Base-by-base conservation (phyloP, 2,797 vertebrate species). In the Gymnocypris eckloni region DNA sequence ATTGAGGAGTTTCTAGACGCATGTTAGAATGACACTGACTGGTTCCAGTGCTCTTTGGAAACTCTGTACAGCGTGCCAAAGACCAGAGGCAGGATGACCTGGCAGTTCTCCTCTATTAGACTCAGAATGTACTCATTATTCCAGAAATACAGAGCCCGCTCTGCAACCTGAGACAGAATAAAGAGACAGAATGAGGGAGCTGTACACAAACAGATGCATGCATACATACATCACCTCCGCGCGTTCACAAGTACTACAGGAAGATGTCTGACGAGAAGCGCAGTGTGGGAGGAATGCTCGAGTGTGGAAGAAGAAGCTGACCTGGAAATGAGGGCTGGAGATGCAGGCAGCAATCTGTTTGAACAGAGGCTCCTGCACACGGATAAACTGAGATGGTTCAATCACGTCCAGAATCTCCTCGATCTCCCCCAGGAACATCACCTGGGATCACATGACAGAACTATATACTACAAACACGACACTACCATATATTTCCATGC, bases 11-110 rank as follows among this genome's bases (percentile, higher is more conserved):
- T 81, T 80, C 18, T 73, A 72, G 22, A 50, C 12, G 67, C 71
- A 25, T 64, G 25, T 54, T n/a, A 50, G 56, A 78, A 79, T 75
- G 87, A 20, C 83, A 95, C 97, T 97, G 88, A 98, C 97, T 97
- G 97, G 92, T 98, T 98, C 97, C 97, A 98, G 94, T 98, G 97
- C 92, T 98, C 97, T 93, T 98, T 98, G 91, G 97, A 98, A 90
- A 98, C 97, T 91, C 96, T 96, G 94, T 98, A 98, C 89, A 98
- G 96, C 45, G 97, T 98, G 90, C 96, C 95, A 22, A 98, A 98
- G n/a, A 98, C 97, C 92, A 97, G 95, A 64, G 97, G 97, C 89
- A 98, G 95, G 92, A 98, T 97, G 87, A 97, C 95, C 92, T 97
- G 96, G 93, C 97, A 98, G 94, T 98, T 98, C 94, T 98, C 97